phyloP scores from a whole-genome alignment of 2,797 vertebrate species.

The Fistularia commersonii region DNA sequence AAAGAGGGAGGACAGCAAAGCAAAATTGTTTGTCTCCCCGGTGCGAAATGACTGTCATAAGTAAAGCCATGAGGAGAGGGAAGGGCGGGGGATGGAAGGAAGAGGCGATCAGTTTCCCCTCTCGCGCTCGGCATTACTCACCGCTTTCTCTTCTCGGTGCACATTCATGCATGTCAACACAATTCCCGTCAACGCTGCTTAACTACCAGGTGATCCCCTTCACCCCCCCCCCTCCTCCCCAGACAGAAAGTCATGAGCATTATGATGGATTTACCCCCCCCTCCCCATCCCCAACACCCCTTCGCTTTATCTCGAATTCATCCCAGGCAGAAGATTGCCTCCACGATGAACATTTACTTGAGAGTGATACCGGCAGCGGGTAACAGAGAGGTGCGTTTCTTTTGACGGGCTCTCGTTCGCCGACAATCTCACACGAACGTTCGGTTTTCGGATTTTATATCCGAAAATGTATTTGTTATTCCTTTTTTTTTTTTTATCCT shows the following conservation, averaged over 20 bases:
- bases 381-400: no score
- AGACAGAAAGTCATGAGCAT: constrained; percentile 15
- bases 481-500: no score
- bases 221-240: constrained; percentile 1
- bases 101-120: constrained; percentile 16
- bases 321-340: no score
- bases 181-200: constrained; percentile 24
- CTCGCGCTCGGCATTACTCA: constrained; percentile 16
- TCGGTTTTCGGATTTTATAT: no score
- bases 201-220: constrained; percentile 11
- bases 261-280: constrained; percentile 12
- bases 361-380: no score
- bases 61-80: constrained; percentile 19
- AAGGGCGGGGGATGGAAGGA: constrained; percentile 21
- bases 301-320: no score
- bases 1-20: constrained; percentile 22
- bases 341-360: no score
- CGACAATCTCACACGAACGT: no score
- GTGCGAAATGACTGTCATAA: constrained; percentile 35
- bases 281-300: no score
- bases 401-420: no score
- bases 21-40: constrained; percentile 29
- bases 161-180: constrained; percentile 23
- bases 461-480: no score
- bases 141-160: constrained; percentile 5